These are phyloP conservation scores for Cacoxenus indagator DNA, from an alignment of 2,888 invertebrate genomes.

Conservation along the genomic window DNA sequence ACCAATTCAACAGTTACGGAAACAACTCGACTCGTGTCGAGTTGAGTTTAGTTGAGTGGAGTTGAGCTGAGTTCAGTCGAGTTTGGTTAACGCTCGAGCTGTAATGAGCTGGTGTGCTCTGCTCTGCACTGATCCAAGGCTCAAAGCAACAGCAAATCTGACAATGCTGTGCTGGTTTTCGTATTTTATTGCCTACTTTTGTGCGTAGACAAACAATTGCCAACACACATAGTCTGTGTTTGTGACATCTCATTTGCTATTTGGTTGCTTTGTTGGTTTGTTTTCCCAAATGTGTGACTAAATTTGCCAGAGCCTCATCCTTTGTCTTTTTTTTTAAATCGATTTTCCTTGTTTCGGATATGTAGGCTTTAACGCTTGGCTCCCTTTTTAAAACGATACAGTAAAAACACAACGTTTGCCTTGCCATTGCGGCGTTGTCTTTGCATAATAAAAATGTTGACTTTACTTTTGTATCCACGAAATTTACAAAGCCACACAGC, in stretches of 20 bases:
- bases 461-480: slow-evolving; percentile 46
- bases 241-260: neutral
- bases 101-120: neutral
- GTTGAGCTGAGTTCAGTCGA: neutral
- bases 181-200: slow-evolving; percentile 16
- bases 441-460: slow-evolving; percentile 63
- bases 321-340: neutral
- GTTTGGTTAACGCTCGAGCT: neutral
- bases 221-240: neutral
- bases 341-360: neutral
- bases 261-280: slow-evolving; percentile 23
- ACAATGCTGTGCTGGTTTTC: neutral
- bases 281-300: slow-evolving; percentile 39
- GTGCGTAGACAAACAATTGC: neutral
- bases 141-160: neutral
- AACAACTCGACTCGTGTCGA: neutral
- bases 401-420: slow-evolving; percentile 58
- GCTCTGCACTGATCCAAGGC: no score
- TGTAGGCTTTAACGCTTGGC: neutral
- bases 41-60: neutral
- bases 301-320: neutral
- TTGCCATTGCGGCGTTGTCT: slow-evolving; percentile 53
- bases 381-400: neutral
- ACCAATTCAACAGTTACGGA: slow-evolving; percentile 6
- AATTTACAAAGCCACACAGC: neutral